A percentile compares a stretch with the other conserved stretches of the same genome.
Evolutionary conservation across 2,797 vertebrate genomes (phyloP).

Genomic region (Halcyon leucocephala): DNA sequence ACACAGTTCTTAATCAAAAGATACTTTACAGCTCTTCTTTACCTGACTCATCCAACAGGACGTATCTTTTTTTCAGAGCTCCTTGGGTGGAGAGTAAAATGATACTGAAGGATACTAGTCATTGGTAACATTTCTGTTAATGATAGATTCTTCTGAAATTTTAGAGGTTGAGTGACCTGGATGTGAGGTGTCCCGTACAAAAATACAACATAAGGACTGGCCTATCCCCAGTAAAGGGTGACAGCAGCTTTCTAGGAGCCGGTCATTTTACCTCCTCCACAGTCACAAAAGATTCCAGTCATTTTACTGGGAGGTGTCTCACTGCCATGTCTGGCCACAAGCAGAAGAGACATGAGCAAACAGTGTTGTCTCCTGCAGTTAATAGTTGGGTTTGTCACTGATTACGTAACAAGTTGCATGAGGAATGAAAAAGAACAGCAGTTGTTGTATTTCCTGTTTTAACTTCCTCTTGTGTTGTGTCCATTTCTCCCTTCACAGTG

Average conservation of each 20-base stretch:
- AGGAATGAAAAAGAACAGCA: not conserved
- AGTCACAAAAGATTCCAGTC: not conserved
- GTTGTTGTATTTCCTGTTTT: not conserved
- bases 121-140: not conserved
- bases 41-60: slow-evolving; percentile 81
- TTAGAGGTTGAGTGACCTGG: not conserved
- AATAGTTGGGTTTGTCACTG: not conserved
- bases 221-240: not conserved
- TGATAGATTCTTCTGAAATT: not conserved
- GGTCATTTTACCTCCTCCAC: not conserved
- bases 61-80: slow-evolving; percentile 88
- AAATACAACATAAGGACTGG: not conserved
- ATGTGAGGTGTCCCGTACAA: not conserved
- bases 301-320: not conserved
- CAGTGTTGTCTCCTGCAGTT: not conserved
- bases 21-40: slow-evolving; percentile 75
- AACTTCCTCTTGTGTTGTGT: not conserved
- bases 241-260: not conserved
- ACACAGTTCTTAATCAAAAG: slow-evolving; percentile 81
- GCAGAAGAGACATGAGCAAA: not conserved
- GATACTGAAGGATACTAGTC: not conserved
- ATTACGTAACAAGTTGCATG: not conserved
- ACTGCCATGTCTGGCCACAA: not conserved
- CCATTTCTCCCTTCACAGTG: not conserved
- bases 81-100: slow-evolving; percentile 8